Percentiles rank a stretch among this genome's conserved stretches.
phyloP scores from a whole-genome alignment of 2,888 invertebrate species.

The Drosophila infuscata region DNA sequence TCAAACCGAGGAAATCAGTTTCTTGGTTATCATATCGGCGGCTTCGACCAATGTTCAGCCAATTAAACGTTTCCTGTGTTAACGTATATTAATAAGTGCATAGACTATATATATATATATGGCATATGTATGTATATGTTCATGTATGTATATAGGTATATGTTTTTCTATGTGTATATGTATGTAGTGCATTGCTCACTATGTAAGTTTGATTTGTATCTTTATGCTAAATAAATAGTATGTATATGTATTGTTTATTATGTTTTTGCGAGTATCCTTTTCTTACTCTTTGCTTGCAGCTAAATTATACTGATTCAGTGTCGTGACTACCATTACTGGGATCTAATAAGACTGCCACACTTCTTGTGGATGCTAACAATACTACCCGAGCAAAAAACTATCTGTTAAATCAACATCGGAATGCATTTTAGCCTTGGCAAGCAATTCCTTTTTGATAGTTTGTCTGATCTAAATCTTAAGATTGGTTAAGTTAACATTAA shows the following conservation, averaged over 20 bases:
- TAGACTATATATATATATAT: constrained; percentile 3
- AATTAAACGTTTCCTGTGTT: constrained; percentile 18
- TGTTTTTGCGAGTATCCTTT: constrained; percentile 41
- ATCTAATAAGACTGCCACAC: constrained; percentile 33
- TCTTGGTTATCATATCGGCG: constrained; percentile 43
- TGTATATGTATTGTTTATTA: constrained; percentile 26
- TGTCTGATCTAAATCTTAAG: constrained; percentile 19
- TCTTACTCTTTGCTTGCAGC: constrained; percentile 72
- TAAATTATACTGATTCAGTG: constrained; percentile 74
- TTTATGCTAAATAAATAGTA: constrained; percentile 48
- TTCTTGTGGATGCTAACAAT: constrained; percentile 25
- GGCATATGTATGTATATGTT: constrained; percentile 25
- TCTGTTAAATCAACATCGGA: constrained; percentile 5
- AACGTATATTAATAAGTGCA: constrained; percentile 19
- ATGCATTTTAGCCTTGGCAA: constrained; percentile 23
- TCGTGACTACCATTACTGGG: constrained; percentile 32
- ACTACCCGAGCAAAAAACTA: constrained; percentile 36
- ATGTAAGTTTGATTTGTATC: constrained; percentile 50
- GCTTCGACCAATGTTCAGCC: constrained; percentile 38
- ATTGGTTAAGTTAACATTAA: constrained; percentile 4
- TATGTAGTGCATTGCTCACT: constrained; percentile 61
- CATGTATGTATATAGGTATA: constrained; percentile 31
- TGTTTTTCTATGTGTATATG: constrained; percentile 39
- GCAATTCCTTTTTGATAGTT: constrained; percentile 28
- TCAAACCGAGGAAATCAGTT: constrained; percentile 46